Conservation (phyloP, 1,140 invertebrate genomes). For the Aphaenogaster floridana region DNA sequence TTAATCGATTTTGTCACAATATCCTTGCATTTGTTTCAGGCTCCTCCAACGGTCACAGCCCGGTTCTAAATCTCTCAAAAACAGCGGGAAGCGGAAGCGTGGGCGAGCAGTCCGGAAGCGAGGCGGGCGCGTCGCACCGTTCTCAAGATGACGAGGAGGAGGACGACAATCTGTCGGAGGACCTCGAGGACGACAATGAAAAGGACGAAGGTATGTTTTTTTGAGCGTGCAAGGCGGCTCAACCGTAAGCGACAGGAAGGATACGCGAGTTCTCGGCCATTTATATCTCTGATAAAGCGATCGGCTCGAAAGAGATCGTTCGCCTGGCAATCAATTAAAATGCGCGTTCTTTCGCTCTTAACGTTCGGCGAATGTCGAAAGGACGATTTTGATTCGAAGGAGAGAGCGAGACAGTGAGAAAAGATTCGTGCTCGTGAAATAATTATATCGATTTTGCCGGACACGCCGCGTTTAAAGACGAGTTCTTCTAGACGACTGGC, state of each 20-base stretch:
- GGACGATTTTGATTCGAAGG: conserved; percentile 60
- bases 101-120: conserved; percentile 89
- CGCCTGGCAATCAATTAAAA: conserved; percentile 68
- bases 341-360: conserved; percentile 64
- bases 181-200: conserved; percentile 94
- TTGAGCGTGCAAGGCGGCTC: neutral
- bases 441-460: conserved; percentile 85
- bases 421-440: conserved; percentile 79
- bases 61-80: conserved; percentile 96
- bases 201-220: conserved; percentile 92
- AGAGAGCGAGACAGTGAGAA: conserved; percentile 1
- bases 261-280: conserved; percentile 8
- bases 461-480: conserved; percentile 82
- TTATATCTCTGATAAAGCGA: conserved; percentile 42
- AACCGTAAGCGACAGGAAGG: neutral
- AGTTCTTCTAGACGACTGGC: conserved; percentile 81
- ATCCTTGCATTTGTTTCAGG: conserved; percentile 85
- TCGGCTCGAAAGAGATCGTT: conserved; percentile 34
- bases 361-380: conserved; percentile 72
- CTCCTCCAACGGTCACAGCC: conserved; percentile 95
- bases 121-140: conserved; percentile 88
- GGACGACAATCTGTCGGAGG: conserved; percentile 92
- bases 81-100: conserved; percentile 91
- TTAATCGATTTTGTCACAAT: conserved; percentile 11
- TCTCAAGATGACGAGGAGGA: conserved; percentile 91